Evolutionary conservation across 2,888 invertebrate species (phyloP).

Genomic region (Eupithecia subfuscata): DNA sequence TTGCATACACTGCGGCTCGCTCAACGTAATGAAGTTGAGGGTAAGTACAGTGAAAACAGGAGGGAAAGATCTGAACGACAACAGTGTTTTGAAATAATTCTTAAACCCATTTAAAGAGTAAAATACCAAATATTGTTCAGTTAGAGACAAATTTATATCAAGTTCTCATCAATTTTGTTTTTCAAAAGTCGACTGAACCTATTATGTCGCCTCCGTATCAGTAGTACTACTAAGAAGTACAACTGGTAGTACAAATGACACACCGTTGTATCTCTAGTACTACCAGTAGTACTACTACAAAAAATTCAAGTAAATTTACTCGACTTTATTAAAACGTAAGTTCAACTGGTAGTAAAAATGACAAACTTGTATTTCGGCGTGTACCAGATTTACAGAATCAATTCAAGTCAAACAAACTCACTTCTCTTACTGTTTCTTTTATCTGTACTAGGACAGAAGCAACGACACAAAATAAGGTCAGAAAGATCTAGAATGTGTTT

Average conservation of each 20-base stretch:
- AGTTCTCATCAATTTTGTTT: too few relatives aligned
- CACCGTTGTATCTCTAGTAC: too few relatives aligned
- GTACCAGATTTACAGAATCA: neutral
- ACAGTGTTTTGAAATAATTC: neutral
- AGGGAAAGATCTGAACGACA: neutral
- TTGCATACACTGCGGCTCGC: conserved; percentile 22
- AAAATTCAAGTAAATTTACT: too few relatives aligned
- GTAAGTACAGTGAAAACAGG: neutral
- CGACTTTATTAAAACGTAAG: too few relatives aligned
- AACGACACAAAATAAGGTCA: conserved; percentile 46
- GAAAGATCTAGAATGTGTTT: conserved; percentile 44
- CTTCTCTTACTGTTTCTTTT: neutral
- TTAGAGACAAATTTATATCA: neutral
- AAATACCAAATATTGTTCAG: neutral
- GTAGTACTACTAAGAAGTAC: too few relatives aligned
- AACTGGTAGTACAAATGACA: too few relatives aligned
- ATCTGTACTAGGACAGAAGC: conserved; percentile 19
- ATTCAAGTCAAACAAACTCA: neutral
- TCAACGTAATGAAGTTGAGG: conserved; percentile 22
- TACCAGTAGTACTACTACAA: too few relatives aligned
- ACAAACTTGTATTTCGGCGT: neutral
- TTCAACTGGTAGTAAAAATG: too few relatives aligned
- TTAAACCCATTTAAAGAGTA: neutral
- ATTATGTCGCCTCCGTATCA: too few relatives aligned
- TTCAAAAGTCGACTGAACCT: too few relatives aligned